Conservation (phyloP, 1,140 invertebrate species). For the Dufourea novaeangliae region DNA sequence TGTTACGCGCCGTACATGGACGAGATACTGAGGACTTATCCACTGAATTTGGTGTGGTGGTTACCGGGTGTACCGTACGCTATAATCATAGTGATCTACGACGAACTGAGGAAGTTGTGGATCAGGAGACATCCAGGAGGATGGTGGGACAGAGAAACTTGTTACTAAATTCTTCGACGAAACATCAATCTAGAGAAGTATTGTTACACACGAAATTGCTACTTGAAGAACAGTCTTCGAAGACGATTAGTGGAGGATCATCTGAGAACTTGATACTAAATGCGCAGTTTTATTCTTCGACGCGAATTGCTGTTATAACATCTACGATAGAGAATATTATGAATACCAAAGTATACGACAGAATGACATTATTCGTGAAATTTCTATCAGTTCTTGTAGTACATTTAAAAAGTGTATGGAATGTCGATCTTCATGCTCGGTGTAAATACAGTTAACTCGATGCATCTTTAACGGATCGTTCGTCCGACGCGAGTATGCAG, state of each 20-base stretch:
- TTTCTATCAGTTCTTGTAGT: no score
- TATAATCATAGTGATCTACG: conserved; percentile 88
- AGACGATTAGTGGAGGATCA: no score
- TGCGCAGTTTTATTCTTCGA: no score
- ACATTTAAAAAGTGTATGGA: neutral
- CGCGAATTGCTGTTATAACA: no score
- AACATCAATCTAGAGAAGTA: neutral
- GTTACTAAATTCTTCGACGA: conserved; percentile 84
- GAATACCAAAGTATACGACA: no score
- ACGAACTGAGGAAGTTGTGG: conserved; percentile 88
- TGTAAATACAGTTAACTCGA: conserved; percentile 6
- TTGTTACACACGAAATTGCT: no score
- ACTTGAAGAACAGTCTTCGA: no score
- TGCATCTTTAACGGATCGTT: conserved; percentile 12
- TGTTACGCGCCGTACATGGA: conserved; percentile 88
- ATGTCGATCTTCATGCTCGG: neutral
- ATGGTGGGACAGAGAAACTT: conserved; percentile 91
- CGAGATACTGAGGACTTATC: conserved; percentile 82
- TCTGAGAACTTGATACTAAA: no score
- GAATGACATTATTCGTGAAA: no score
- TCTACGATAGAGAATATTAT: no score
- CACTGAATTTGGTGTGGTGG: conserved; percentile 86
- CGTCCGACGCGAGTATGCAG: conserved; percentile 51
- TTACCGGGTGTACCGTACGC: conserved; percentile 89
- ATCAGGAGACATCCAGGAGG: conserved; percentile 88